phyloP scores from a whole-genome alignment of 1,140 invertebrate genomes.

The Phthorimaea operculella region DNA sequence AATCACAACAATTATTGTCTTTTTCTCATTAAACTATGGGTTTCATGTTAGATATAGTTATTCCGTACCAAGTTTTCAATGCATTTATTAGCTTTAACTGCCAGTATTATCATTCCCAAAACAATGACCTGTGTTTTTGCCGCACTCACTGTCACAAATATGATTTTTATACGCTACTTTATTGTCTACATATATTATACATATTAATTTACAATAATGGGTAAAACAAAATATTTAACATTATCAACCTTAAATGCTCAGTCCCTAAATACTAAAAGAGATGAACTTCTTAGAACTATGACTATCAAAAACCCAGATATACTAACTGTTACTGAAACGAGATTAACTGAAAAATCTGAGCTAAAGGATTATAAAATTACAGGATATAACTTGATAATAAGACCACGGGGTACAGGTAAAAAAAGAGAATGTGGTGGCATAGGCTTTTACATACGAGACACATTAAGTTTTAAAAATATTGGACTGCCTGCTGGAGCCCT shows the following conservation, averaged over 20 bases:
- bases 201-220: no score
- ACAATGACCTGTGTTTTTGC: no score
- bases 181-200: no score
- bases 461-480: background rate
- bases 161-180: no score
- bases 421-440: background rate
- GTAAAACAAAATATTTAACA: background rate
- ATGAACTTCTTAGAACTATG: background rate
- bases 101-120: no score
- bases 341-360: background rate
- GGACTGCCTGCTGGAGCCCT: background rate
- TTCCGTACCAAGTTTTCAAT: no score
- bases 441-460: background rate
- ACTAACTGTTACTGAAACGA: background rate
- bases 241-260: background rate
- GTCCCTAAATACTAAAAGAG: background rate
- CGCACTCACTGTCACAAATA: no score
- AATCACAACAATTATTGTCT: no score
- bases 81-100: no score
- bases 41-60: no score
- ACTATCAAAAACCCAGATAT: background rate
- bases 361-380: background rate
- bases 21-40: no score
- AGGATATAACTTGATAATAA: background rate
- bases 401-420: background rate